Evolutionary conservation across 30 jellyfish, hydroid and myxozoan genomes (phyloP), one percentile per base, ranked within the genome.

Genomic region (Nemopilema nomurai): DNA sequence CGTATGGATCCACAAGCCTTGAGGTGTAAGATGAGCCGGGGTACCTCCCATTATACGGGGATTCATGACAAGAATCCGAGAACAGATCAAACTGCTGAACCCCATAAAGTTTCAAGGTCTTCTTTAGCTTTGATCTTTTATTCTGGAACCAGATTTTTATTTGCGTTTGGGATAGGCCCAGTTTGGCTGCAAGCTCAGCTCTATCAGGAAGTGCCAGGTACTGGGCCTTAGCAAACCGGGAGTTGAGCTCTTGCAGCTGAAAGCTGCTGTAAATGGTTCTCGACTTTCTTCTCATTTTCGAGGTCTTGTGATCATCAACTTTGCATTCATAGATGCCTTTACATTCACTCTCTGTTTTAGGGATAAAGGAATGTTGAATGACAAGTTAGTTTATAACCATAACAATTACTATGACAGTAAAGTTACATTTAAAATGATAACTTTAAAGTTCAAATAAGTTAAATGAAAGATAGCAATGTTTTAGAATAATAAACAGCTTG

Each of bases 81-180:
- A 41, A 21, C 62, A 52, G 16, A 23, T 31, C 52, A 28, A 77
- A 27, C 41, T 68, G 28, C n/a, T 52, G 71, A 26, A 87, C 89
- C 19, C 88, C 90, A 18, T 33, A 26, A 0, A 90, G 88, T 62
- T 87, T 92, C 0, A 88, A 28, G 65, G 79, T 68, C 79, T 92
- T 92, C 80, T 92, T 92, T n/a, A 87, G 79, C 71, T 92, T 92
- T 26, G 98, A 92, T 50, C 98, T 77, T 66, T 87, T 92, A 85
- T 92, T 92, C 64, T 92, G 98, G 63, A 92, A 92, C 98, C 98
- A 92, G 17, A 92, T 92, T 62, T 92, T 92, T 62, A 92, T 90
- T 67, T 92, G 98, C 72, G 96, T 87, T 67, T 92, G 98, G 1
- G 91, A 80, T 19, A 92, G 88, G 23, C 96, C 97, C 27, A 92